phyloP scores from a whole-genome alignment of 2,888 invertebrate species.

The Criorhina ranunculi region DNA sequence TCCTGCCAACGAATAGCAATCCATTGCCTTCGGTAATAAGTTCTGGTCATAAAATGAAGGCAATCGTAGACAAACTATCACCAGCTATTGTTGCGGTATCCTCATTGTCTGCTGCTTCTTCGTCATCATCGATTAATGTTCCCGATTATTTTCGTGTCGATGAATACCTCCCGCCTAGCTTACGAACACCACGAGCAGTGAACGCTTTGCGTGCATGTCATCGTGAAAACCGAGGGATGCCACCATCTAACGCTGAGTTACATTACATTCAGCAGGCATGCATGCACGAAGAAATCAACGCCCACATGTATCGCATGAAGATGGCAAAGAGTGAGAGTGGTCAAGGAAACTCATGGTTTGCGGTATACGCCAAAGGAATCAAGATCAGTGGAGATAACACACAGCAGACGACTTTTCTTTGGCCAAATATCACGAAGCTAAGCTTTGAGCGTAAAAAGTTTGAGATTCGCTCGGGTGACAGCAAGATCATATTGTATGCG shows the following conservation, averaged over 20 bases:
- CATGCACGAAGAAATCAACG: constrained; percentile 93
- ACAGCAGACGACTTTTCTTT: constrained; percentile 93
- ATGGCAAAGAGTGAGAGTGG: constrained; percentile 90
- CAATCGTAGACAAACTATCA: constrained; percentile 60
- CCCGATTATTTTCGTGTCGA: constrained; percentile 91
- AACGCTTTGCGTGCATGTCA: constrained; percentile 90
- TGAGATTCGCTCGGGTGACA: constrained; percentile 96
- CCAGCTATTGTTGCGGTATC: constrained; percentile 70
- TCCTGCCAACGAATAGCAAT: constrained; percentile 42
- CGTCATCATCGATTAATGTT: constrained; percentile 78
- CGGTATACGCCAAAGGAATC: constrained; percentile 96
- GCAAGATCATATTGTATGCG: constrained; percentile 95
- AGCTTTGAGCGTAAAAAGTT: constrained; percentile 99
- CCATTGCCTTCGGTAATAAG: constrained; percentile 56
- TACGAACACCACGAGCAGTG: constrained; percentile 86
- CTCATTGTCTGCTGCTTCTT: constrained; percentile 78
- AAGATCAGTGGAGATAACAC: constrained; percentile 92
- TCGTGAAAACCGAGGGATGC: constrained; percentile 91
- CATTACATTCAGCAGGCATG: constrained; percentile 96
- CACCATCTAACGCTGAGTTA: constrained; percentile 92
- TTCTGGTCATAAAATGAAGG: constrained; percentile 72
- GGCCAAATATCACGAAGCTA: constrained; percentile 97
- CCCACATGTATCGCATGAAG: constrained; percentile 93
- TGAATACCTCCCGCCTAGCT: constrained; percentile 91
- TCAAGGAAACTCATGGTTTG: constrained; percentile 93